A percentile compares a stretch with the other conserved stretches of the same genome.
phyloP scores from a whole-genome alignment of 2,113 vertebrate genomes.

The Syngnathus scovelli region DNA sequence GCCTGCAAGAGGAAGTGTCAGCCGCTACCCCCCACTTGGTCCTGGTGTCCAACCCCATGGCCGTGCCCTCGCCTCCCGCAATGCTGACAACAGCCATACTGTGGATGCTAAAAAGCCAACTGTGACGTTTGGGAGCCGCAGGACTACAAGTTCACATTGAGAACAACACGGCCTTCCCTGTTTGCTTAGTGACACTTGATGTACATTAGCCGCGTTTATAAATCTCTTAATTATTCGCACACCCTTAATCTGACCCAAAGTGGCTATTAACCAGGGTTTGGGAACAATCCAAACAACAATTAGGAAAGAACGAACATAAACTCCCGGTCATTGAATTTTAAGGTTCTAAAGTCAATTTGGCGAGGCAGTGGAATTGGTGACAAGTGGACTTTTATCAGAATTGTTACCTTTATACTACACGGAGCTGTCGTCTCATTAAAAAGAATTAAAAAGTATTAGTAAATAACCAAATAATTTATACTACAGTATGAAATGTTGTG shows the following conservation, averaged over 20 bases:
- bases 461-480: neutral
- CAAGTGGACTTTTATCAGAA: too few relatives aligned
- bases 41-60: conserved; percentile 46
- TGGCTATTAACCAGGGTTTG: conserved; percentile 61
- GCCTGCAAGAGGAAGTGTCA: conserved; percentile 39
- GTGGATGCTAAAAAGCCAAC: conserved; percentile 69
- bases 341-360: too few relatives aligned
- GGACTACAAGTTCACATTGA: conserved; percentile 71
- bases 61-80: conserved; percentile 68
- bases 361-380: too few relatives aligned
- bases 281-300: conserved; percentile 67
- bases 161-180: conserved; percentile 58
- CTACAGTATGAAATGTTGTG: neutral
- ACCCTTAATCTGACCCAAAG: conserved; percentile 70
- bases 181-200: conserved; percentile 61
- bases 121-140: conserved; percentile 49
- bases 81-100: conserved; percentile 68
- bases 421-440: neutral
- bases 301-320: conserved; percentile 53
- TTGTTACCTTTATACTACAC: too few relatives aligned
- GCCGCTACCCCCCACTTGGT: conserved; percentile 18
- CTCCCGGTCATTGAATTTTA: neutral
- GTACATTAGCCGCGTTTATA: conserved; percentile 61
- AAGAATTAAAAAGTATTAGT: neutral
- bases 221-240: conserved; percentile 66